A percentile compares a stretch with the other conserved stretches of the same genome.
Conservation (phyloP, 1,140 invertebrate species). For the Odontomachus brunneus region DNA sequence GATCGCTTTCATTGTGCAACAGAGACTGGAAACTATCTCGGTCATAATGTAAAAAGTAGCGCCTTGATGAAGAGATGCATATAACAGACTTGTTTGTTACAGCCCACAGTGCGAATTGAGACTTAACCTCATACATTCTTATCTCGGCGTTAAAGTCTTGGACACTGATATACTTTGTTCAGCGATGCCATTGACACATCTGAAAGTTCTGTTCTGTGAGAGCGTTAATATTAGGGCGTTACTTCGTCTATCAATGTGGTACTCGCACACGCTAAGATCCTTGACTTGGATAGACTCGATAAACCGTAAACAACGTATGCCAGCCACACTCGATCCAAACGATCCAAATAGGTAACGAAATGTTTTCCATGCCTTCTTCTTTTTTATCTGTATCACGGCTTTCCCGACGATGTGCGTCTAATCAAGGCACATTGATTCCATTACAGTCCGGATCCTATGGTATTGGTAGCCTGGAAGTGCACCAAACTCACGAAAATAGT, state of each 20-base stretch:
- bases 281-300: constrained; percentile 90
- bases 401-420: not conserved
- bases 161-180: constrained; percentile 88
- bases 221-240: constrained; percentile 87
- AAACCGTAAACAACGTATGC: constrained; percentile 72
- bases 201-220: constrained; percentile 92
- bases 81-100: constrained; percentile 62
- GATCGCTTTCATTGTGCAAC: not conserved
- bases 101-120: constrained; percentile 89
- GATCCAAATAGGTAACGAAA: constrained; percentile 75
- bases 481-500: constrained; percentile 89
- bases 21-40: not conserved
- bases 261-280: constrained; percentile 88
- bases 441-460: constrained; percentile 88
- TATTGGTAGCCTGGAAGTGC: constrained; percentile 92
- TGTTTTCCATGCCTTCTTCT: not conserved
- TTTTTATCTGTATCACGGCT: not conserved
- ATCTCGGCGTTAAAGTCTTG: constrained; percentile 88
- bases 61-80: not conserved
- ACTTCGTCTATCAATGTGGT: constrained; percentile 87
- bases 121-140: constrained; percentile 90
- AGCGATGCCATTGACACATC: constrained; percentile 91
- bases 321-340: constrained; percentile 73
- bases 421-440: constrained; percentile 43
- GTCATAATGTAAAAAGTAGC: not conserved